Conservation (phyloP, 2,888 invertebrate species). For the Quadroppia sp. region DNA sequence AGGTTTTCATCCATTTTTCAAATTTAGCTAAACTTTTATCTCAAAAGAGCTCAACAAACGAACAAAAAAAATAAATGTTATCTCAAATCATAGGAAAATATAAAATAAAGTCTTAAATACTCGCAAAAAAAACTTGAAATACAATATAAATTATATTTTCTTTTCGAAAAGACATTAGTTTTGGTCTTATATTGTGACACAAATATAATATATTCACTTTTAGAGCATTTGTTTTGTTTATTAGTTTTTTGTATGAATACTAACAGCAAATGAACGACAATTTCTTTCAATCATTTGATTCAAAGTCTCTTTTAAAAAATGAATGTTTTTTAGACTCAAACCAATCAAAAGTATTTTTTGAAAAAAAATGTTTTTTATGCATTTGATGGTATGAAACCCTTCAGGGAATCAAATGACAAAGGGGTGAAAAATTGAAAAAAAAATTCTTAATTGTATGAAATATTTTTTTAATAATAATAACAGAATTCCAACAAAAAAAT, state of each 20-base stretch:
- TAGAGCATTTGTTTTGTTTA: background rate
- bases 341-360: background rate
- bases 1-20: background rate
- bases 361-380: too few species aligned
- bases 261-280: background rate
- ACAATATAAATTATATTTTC: too few species aligned
- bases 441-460: background rate
- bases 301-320: background rate
- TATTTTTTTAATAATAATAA: background rate
- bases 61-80: background rate
- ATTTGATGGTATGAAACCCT: too few species aligned
- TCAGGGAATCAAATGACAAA: background rate
- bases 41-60: background rate
- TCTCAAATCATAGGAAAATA: background rate
- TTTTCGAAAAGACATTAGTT: too few species aligned
- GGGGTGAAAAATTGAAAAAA: background rate
- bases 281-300: background rate
- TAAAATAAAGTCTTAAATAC: background rate
- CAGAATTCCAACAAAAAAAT: background rate
- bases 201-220: too few species aligned
- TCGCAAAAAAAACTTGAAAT: too few species aligned
- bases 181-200: too few species aligned
- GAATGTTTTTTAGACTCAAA: background rate
- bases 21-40: background rate
- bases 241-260: background rate